Percentiles rank a stretch among this genome's conserved stretches.
These are phyloP conservation scores for Drosophila austrosaltans DNA, from an alignment of 2,888 invertebrate genomes.

Conservation along the genomic window DNA sequence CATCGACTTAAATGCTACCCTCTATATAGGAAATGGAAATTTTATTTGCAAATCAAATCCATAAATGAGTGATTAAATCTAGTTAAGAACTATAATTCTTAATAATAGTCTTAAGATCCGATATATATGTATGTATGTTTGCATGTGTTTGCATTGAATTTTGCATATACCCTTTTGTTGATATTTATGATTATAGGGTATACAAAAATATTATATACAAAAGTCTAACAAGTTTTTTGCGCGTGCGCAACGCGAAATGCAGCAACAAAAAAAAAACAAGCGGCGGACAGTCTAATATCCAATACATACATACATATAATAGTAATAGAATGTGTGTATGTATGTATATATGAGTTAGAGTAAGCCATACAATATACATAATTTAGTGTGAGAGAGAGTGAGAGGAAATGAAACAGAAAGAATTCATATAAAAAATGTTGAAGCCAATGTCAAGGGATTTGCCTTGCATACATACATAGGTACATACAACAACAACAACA, in stretches of 20 bases:
- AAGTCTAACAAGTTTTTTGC: slow-evolving; percentile 60
- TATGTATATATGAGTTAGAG: neutral
- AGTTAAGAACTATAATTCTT: too few relatives aligned
- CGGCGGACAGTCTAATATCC: slow-evolving; percentile 3
- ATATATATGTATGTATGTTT: too few relatives aligned
- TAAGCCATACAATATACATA: neutral
- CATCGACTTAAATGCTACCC: too few relatives aligned
- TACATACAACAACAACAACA: too few relatives aligned
- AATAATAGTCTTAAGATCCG: too few relatives aligned
- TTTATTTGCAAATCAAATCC: too few relatives aligned
- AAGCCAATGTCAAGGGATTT: slow-evolving; percentile 11
- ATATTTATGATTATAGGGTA: neutral
- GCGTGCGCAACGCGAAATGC: slow-evolving; percentile 64
- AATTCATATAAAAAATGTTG: neutral
- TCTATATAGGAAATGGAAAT: too few relatives aligned
- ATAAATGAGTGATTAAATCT: too few relatives aligned
- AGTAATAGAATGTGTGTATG: neutral
- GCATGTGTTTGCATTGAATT: too few relatives aligned
- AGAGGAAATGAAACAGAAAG: neutral
- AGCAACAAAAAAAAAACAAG: slow-evolving; percentile 21
- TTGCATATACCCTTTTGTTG: slow-evolving; percentile 34
- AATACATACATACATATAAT: slow-evolving; percentile 1
- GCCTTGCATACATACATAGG: too few relatives aligned
- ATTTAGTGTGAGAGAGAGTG: neutral
- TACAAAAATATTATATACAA: slow-evolving; percentile 1